Percentiles rank a stretch among this genome's conserved stretches.
phyloP scores from a whole-genome alignment of 2,797 vertebrate species.

The Sylvia borin region DNA sequence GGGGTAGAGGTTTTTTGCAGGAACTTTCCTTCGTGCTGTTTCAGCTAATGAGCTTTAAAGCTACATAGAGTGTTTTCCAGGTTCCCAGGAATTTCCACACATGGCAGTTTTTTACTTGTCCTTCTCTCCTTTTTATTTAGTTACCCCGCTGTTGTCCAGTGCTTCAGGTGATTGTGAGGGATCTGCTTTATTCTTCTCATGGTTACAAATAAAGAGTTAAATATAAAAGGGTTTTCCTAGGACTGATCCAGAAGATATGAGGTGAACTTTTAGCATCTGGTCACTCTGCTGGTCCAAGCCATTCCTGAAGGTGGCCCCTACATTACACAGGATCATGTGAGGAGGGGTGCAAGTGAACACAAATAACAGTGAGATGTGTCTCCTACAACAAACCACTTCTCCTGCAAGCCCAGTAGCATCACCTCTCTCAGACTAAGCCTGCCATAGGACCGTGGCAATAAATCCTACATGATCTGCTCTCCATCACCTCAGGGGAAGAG shows the following conservation, averaged over 20 bases:
- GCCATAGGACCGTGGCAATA: neutral
- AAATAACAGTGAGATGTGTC: neutral
- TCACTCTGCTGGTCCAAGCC: neutral
- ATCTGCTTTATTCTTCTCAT: neutral
- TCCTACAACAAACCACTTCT: neutral
- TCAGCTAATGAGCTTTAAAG: neutral
- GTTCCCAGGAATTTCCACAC: neutral
- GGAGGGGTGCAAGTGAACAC: neutral
- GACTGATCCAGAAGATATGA: neutral
- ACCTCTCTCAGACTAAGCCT: neutral
- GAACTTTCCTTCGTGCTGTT: neutral
- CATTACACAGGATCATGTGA: fast-evolving
- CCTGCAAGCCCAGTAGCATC: neutral
- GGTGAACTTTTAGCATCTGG: neutral
- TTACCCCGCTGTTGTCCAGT: neutral
- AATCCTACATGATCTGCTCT: neutral
- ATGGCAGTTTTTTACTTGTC: neutral
- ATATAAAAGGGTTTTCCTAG: neutral
- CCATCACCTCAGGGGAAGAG: neutral
- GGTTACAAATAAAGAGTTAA: neutral
- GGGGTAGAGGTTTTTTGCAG: neutral
- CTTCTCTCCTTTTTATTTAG: neutral
- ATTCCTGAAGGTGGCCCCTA: neutral
- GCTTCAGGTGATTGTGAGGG: neutral
- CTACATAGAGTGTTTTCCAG: neutral